These are phyloP conservation scores for Penaeus japonicus DNA, from an alignment of 1,140 invertebrate genomes.

Conservation along the genomic window DNA sequence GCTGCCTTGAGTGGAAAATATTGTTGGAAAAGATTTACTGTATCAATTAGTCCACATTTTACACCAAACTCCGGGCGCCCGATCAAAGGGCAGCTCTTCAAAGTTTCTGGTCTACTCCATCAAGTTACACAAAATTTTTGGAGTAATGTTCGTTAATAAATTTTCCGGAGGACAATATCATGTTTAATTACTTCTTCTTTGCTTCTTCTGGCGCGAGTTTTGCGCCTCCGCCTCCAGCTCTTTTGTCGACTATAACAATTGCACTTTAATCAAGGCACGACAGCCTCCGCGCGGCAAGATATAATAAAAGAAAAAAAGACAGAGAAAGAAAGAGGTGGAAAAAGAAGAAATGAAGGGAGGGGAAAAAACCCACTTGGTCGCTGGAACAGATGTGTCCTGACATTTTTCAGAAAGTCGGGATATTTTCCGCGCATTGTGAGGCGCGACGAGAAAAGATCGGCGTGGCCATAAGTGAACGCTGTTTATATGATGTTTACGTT, in stretches of 20 bases:
- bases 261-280: constrained; percentile 47
- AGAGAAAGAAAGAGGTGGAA: background rate
- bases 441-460: no score
- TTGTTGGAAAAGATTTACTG: constrained; percentile 43
- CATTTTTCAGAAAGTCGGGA: background rate
- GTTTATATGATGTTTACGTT: no score
- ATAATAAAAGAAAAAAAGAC: background rate
- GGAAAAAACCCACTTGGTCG: background rate
- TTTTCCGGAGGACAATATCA: constrained; percentile 48
- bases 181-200: constrained; percentile 49
- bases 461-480: no score
- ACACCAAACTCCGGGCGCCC: constrained; percentile 35
- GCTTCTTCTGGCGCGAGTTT: no score
- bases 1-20: constrained; percentile 39
- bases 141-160: constrained; percentile 51
- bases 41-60: constrained; percentile 55
- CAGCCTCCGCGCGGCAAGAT: background rate
- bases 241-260: constrained; percentile 35
- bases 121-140: constrained; percentile 51
- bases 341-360: background rate
- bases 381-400: background rate
- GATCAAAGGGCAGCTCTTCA: constrained; percentile 49
- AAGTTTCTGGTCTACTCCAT: constrained; percentile 50
- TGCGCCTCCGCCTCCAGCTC: background rate
- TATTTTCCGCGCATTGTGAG: no score